Conservation (phyloP, 2,888 invertebrate species). For the Agonopterix alstromeriana region DNA sequence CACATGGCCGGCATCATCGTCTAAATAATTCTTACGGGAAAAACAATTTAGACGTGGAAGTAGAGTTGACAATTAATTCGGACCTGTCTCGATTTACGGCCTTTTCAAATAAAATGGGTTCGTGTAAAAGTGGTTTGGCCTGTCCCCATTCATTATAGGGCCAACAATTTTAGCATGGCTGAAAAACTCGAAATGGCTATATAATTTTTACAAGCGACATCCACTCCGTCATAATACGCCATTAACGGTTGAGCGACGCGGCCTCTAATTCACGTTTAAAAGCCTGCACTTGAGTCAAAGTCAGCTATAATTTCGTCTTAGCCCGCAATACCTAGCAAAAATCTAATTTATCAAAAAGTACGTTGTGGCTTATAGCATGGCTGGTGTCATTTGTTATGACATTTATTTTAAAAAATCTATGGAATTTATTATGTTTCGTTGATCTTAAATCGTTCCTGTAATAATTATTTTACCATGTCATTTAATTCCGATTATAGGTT, state of each 20-base stretch:
- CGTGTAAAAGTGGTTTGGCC: conserved; percentile 10
- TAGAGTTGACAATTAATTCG: conserved; percentile 7
- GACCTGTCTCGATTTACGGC: conserved; percentile 7
- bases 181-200: conserved; percentile 39
- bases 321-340: conserved; percentile 67
- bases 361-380: conserved; percentile 44
- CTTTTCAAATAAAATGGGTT: conserved; percentile 9
- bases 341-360: conserved; percentile 72
- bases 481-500: too few relatives aligned
- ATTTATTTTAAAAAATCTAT: too few relatives aligned
- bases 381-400: conserved; percentile 6
- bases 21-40: conserved; percentile 7
- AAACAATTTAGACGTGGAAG: conserved; percentile 3
- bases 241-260: conserved; percentile 65
- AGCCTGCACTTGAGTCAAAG: conserved; percentile 74
- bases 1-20: conserved; percentile 12
- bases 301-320: conserved; percentile 72
- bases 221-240: conserved; percentile 69
- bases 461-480: too few relatives aligned
- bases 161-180: conserved; percentile 6
- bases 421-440: too few relatives aligned
- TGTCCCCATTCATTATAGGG: conserved; percentile 13
- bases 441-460: too few relatives aligned
- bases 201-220: conserved; percentile 61
- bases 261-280: conserved; percentile 73